Evolutionary conservation across 2,888 invertebrate genomes (phyloP), one percentile per base, ranked within the genome.

Genomic region (Clitarchus hookeri): DNA sequence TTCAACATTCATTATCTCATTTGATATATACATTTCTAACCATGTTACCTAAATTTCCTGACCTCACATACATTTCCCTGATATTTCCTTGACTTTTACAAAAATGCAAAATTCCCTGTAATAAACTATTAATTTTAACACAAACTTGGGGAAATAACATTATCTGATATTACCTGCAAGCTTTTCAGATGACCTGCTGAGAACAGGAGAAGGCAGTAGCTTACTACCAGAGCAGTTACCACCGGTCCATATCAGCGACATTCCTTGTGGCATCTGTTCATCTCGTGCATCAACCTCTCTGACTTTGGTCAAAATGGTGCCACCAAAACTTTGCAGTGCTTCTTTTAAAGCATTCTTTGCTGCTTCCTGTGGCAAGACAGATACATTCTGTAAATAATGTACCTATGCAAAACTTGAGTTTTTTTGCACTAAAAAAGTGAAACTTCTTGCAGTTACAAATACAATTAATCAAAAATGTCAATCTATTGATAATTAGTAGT

Each of bases 281-380:
- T 84, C 84, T 44, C 65, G 83, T 4, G 65, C 8, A 23, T 85
- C 53, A n/a, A 79, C 77, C 13, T 84, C 53, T 25, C 53, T 84
- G 36, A 86, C n/a, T 84, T 53, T 48, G n/a, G 44, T 44, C 27
- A 80, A 13, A 8, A 86, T 19, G 8, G 84, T 19, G 54, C 84
- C 79, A 53, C 80, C 84, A 53, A 86, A 86, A 80, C 86, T 84
- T 12, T 79, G n/a, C n/a, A 86, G 54, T 44, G 86, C 84, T 78
- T 84, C 83, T 26, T 25, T 44, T 8, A 86, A 25, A 16, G 79
- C 86, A 79, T 53, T 48, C 54, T 36, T 53, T 79, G 44, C 80
- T 78, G 86, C 86, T 54, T 84, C 53, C 86, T 86, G n/a, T 65
- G 36, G 48, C 12, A 48, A 13, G 16, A 8, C 44, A 11, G 44